Evolutionary conservation across 1,140 invertebrate genomes (phyloP), one percentile per base, ranked within the genome.

Genomic region (Eupristina koningsbergeri): DNA sequence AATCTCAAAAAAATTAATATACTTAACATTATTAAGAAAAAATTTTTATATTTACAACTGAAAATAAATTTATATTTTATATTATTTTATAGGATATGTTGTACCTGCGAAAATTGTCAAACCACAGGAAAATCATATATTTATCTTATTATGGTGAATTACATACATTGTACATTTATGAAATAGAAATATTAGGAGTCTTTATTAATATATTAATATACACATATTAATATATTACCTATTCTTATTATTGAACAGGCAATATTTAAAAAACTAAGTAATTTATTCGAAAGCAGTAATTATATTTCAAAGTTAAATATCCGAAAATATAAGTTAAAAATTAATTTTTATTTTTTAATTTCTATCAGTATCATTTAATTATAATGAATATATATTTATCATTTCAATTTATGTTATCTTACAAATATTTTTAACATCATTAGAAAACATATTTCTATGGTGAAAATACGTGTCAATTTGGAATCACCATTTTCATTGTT

Each of bases 31-130:
- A 84, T 86, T 85, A 85, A 73, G 86, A 39, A 86, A 85, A 86
- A 86, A 69, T 87, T 85, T 86, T 84, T 88, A 86, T 78, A 76
- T 89, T 87, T 86, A 88, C 86, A 85, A 85, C 87, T 87, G 86
- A 87, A 75, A 88, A 89, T 80, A 88, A 87, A 88, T 88, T 89
- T 89, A 87, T 88, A 89, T 86, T 90, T 80, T 87, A 88, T 89
- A 87, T 89, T 85, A 85, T 80, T 74, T 50, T 41, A 50, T 73
- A 88, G 88, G 86, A 76, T 90, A 86, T 88, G 87, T 89, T 90
- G 88, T 86, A 88, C 84, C 83, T 77, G 87, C 83, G 86, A 87
- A 89, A 86, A 88, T 86, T 89, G 88, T 90, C 84, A 81, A 64
- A 64, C 80, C 78, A 83, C 84, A 87, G 81, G 84, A 86, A 69